Percentiles rank a stretch among this genome's conserved stretches.
These are phyloP conservation scores for Sebastes wilsoni DNA, from an alignment of 2,797 vertebrate genomes.

Conservation along the genomic window DNA sequence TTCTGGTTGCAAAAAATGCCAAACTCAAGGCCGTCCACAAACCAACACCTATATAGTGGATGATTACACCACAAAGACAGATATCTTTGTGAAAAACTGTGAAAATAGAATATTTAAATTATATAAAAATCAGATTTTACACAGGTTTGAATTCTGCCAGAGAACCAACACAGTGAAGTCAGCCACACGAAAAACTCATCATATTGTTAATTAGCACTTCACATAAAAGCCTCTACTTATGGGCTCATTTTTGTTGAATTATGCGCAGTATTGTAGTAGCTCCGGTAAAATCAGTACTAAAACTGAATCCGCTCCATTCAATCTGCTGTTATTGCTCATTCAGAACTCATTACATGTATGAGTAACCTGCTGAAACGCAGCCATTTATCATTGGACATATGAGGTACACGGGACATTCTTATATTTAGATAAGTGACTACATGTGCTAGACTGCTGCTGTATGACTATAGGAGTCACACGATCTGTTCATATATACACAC, in stretches of 20 bases:
- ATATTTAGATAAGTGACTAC: constrained; percentile 68
- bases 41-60: background rate
- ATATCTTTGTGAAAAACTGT: background rate
- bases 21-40: background rate
- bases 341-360: background rate
- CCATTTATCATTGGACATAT: constrained; percentile 56
- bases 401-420: constrained; percentile 52
- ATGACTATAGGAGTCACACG: constrained; percentile 70
- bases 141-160: background rate
- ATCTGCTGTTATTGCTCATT: background rate
- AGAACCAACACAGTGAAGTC: background rate
- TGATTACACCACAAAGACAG: background rate
- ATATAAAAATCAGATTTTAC: background rate
- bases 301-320: background rate
- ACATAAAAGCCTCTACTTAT: background rate
- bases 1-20: background rate
- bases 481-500: constrained; percentile 60
- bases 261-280: background rate
- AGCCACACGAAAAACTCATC: background rate
- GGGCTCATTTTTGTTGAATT: background rate
- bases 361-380: constrained; percentile 6
- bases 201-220: background rate
- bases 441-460: constrained; percentile 40
- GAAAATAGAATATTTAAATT: background rate
- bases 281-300: too few relatives aligned